Base-by-base conservation (phyloP, 2,113 vertebrate species). In the Ceratotherium simum region DNA sequence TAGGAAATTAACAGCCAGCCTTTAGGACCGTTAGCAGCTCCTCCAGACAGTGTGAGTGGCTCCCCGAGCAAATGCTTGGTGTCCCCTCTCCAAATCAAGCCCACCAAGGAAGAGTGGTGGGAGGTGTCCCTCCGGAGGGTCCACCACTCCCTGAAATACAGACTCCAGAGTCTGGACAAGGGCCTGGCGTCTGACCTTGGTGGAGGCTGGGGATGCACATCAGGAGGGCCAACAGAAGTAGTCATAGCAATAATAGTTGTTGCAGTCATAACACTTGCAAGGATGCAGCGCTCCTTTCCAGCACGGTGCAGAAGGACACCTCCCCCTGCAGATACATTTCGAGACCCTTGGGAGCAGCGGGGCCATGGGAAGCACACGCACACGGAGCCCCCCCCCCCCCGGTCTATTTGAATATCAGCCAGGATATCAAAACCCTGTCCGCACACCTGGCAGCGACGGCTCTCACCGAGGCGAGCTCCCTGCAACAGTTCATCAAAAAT, bases 401-500 rank as follows among this genome's bases (percentile, higher is more conserved):
- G 0, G 12, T 11, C 5, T 31, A 18, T 48, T 0, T 2, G 78
- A 16, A 1, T 42, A 6, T 85, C 95, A 3, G 31, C 64, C 8
- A 0, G 42, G 91, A 13, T 12, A 10, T 48, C 85, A 20, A 36
- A 78, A 75, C 12, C 88, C 90, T 0, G 9, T 54, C 56, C 3
- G 4, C 82, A 60, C 69, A 91, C 97, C 98, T 98, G 98, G 97
- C 93, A 73, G 91, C 36, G 88, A 78, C 91, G 90, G 90, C 98
- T 87, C 65, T 98, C 98, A 86, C 98, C 72, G 23, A 78, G 97
- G 83, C 90, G 46, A 87, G 97, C 97, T 92, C 97, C 96, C 94
- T 21, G 67, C 97, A 3, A 73, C 98, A 97, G 98, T 98, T 98
- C 98, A 98, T 98, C 98, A 98, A 96, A 98, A 98, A 91, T 84